Evolutionary conservation across 2,888 invertebrate genomes (phyloP).

Genomic region (Sminthurides aquaticus): DNA sequence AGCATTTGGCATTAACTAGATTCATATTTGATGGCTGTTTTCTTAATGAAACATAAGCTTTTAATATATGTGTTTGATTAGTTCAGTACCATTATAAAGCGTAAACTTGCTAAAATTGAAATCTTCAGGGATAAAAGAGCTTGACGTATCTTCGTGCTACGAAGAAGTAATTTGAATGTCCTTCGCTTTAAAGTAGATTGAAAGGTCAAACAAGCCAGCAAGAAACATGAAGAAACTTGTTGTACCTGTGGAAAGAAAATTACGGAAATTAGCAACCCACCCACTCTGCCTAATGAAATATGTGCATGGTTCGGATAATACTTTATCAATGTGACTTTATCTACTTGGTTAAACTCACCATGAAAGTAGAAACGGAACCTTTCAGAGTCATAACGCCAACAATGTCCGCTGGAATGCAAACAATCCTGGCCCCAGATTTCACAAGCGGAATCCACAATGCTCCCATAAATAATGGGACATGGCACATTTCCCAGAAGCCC

Average conservation of each 20-base stretch:
- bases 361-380: conserved; percentile 76
- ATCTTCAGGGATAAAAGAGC: too few species aligned
- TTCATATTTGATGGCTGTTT: too few species aligned
- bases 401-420: conserved; percentile 52
- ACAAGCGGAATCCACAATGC: conserved; percentile 85
- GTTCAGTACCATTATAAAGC: background rate
- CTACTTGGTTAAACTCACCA: conserved; percentile 49
- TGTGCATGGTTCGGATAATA: conserved; percentile 1
- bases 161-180: conserved; percentile 53
- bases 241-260: conserved; percentile 57
- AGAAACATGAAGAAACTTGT: conserved; percentile 77
- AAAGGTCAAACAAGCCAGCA: conserved; percentile 78
- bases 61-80: background rate
- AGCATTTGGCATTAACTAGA: too few species aligned
- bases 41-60: background rate
- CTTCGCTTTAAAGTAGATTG: conserved; percentile 82
- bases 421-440: conserved; percentile 77
- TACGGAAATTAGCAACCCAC: too few species aligned
- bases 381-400: conserved; percentile 78
- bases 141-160: background rate
- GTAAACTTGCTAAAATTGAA: too few species aligned
- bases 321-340: background rate
- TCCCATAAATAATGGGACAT: conserved; percentile 89
- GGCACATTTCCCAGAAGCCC: conserved; percentile 89
- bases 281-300: too few species aligned